Evolutionary conservation across 2,797 vertebrate genomes (phyloP).

Genomic region (Paramormyrops hopkinsi): DNA sequence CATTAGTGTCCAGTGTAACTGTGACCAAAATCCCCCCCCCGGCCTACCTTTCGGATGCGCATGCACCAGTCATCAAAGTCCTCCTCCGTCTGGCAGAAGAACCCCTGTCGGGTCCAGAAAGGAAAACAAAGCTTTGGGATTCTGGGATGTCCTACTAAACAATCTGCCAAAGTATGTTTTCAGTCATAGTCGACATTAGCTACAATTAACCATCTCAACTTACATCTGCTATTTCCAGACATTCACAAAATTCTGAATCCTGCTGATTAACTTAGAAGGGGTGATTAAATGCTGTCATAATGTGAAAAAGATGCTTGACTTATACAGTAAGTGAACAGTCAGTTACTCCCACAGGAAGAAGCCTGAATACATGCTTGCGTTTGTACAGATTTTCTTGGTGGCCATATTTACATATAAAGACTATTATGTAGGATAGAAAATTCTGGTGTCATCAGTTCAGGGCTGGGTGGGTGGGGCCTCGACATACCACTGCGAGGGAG

Average conservation of each 20-base stretch:
- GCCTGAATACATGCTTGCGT: not conserved
- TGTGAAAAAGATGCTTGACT: not conserved
- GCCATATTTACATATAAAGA: not conserved
- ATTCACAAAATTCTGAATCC: not conserved
- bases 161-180: not conserved
- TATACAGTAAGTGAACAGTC: not conserved
- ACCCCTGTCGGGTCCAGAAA: slow-evolving; percentile 68
- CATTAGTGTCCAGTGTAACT: not conserved
- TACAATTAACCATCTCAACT: not conserved
- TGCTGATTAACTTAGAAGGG: not conserved
- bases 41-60: slow-evolving; percentile 81
- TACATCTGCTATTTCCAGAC: not conserved
- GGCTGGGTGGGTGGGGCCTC: not conserved
- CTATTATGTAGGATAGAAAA: not conserved
- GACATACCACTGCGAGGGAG: slow-evolving; percentile 86
- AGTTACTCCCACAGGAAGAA: not conserved
- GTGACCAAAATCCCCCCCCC: not conserved
- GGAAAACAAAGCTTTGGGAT: slow-evolving; percentile 16
- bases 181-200: not conserved
- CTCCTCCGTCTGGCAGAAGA: slow-evolving; percentile 91
- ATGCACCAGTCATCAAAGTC: slow-evolving; percentile 95
- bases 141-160: not conserved
- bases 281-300: not conserved
- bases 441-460: not conserved
- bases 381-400: not conserved